Percentiles rank a stretch among this genome's conserved stretches.
phyloP scores from a whole-genome alignment of 2,888 invertebrate species.

The Caenorhabditis drosophilae region DNA sequence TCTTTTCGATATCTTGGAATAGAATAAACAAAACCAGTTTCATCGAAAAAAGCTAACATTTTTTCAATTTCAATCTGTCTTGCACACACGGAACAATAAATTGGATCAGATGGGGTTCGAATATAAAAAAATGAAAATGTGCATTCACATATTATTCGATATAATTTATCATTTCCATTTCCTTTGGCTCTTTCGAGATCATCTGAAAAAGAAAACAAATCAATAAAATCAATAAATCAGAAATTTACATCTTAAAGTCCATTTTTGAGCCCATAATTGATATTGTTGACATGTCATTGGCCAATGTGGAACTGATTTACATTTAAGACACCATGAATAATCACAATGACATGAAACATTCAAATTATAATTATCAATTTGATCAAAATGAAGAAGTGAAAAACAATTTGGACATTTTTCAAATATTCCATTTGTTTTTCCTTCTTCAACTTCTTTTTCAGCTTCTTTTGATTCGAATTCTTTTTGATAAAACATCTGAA shows the following conservation, averaged over 20 bases:
- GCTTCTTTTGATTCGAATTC: too few species aligned
- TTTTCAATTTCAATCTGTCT: too few species aligned
- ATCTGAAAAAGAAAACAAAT: not conserved
- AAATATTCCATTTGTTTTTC: not conserved
- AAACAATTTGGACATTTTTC: not conserved
- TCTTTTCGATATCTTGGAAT: too few species aligned
- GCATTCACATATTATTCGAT: not conserved
- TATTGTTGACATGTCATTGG: not conserved
- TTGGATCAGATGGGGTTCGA: not conserved
- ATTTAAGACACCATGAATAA: not conserved
- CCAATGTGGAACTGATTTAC: not conserved
- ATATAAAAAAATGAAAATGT: not conserved
- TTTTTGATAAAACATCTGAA: not conserved
- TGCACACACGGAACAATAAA: not conserved
- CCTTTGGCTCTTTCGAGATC: not conserved
- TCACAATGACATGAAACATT: not conserved
- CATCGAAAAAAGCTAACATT: too few species aligned
- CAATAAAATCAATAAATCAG: not conserved
- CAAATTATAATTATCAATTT: not conserved
- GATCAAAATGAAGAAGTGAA: not conserved
- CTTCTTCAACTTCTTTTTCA: not conserved
- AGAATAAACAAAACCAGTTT: too few species aligned
- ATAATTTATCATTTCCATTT: not conserved
- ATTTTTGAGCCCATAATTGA: not conserved
- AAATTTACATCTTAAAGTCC: not conserved